Evolutionary conservation across 2,888 invertebrate genomes (phyloP).

Genomic region (Latrodectus elegans): DNA sequence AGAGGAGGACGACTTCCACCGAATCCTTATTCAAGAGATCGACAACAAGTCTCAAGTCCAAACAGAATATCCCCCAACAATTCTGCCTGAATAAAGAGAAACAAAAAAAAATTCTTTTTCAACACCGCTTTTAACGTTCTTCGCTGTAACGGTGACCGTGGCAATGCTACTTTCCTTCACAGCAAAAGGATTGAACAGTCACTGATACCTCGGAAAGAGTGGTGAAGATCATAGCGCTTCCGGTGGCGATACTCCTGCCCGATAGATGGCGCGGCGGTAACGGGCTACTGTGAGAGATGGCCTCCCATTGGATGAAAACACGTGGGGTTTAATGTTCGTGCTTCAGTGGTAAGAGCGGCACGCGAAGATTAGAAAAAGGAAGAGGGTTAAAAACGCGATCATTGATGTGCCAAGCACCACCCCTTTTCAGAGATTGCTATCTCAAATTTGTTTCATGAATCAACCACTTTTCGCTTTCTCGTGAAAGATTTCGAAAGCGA

Average conservation of each 20-base stretch:
- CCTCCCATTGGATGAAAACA: slow-evolving; percentile 32
- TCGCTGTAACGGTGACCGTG: slow-evolving; percentile 23
- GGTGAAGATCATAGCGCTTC: neutral
- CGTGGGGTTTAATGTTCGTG: slow-evolving; percentile 35
- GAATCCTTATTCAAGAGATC: too few species aligned
- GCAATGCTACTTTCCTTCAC: neutral
- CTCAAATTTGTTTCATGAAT: too few species aligned
- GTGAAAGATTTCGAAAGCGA: too few species aligned
- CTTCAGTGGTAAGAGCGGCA: slow-evolving; percentile 26
- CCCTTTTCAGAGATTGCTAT: too few species aligned
- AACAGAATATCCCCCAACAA: too few species aligned
- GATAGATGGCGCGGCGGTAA: slow-evolving; percentile 30
- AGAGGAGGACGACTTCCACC: too few species aligned
- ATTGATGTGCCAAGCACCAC: too few species aligned
- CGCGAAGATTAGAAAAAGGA: slow-evolving; percentile 5
- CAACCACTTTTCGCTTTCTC: too few species aligned
- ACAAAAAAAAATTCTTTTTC: neutral
- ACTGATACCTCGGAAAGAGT: slow-evolving; percentile 7
- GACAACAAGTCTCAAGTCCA: too few species aligned
- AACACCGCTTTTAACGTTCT: slow-evolving; percentile 1
- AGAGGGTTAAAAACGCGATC: slow-evolving; percentile 5
- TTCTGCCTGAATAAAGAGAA: neutral
- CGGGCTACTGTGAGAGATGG: neutral
- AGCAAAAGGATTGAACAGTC: slow-evolving; percentile 25
- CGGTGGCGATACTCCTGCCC: slow-evolving; percentile 37